Conservation (phyloP, 1,140 invertebrate species). For the Zaprionus gabonicus region DNA sequence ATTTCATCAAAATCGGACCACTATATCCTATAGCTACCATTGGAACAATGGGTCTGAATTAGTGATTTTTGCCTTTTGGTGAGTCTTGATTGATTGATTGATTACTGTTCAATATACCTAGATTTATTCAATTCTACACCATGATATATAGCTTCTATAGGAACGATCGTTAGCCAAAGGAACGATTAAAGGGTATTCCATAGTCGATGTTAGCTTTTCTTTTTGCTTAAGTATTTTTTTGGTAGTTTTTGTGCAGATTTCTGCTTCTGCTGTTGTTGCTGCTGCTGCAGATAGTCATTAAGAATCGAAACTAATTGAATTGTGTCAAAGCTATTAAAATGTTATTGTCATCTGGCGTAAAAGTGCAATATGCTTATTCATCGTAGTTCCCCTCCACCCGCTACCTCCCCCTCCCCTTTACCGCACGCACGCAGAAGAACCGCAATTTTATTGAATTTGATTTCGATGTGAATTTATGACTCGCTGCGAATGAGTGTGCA, state of each 20-base stretch:
- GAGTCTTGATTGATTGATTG: too few relatives aligned
- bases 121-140: too few relatives aligned
- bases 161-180: too few relatives aligned
- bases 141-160: too few relatives aligned
- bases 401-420: not conserved
- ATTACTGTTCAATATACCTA: too few relatives aligned
- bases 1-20: too few relatives aligned
- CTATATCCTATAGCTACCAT: too few relatives aligned
- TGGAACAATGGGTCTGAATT: too few relatives aligned
- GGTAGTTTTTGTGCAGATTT: too few relatives aligned
- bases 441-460: constrained; percentile 32
- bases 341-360: constrained; percentile 65
- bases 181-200: too few relatives aligned
- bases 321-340: constrained; percentile 73
- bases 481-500: constrained; percentile 3
- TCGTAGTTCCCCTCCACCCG: not conserved
- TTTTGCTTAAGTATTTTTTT: not conserved
- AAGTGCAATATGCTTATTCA: constrained; percentile 58
- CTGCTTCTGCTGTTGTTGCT: constrained; percentile 20
- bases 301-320: constrained; percentile 73
- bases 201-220: too few relatives aligned
- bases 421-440: not conserved
- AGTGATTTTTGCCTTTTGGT: too few relatives aligned
- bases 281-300: constrained; percentile 36
- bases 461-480: constrained; percentile 60